phyloP scores from a whole-genome alignment of 1,140 invertebrate genomes.

The Lasioglossum baleicum region DNA sequence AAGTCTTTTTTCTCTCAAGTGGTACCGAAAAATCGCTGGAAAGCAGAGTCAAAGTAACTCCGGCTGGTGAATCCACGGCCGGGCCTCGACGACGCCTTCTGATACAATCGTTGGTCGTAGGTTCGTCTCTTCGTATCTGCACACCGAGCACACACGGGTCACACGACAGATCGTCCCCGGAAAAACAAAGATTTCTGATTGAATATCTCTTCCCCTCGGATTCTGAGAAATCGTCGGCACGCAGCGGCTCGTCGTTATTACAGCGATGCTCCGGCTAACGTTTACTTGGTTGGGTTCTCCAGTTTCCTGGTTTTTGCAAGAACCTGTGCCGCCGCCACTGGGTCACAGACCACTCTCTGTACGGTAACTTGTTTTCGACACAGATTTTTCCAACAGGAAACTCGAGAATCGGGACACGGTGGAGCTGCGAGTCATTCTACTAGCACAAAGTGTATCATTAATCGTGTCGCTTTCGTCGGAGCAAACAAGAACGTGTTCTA shows the following conservation, averaged over 20 bases:
- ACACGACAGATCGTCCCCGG: slow-evolving; percentile 51
- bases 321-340: too few species aligned
- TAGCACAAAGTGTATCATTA: neutral
- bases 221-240: neutral
- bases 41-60: slow-evolving; percentile 91
- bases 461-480: too few species aligned
- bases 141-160: slow-evolving; percentile 36
- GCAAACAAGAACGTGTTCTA: too few species aligned
- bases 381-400: neutral
- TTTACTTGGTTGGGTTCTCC: neutral
- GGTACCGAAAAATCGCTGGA: slow-evolving; percentile 91
- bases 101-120: slow-evolving; percentile 81
- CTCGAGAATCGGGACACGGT: neutral
- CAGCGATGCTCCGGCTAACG: slow-evolving; percentile 34
- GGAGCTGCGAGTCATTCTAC: slow-evolving; percentile 13
- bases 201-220: slow-evolving; percentile 48
- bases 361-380: neutral
- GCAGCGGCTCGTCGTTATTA: slow-evolving; percentile 3
- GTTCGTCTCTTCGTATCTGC: slow-evolving; percentile 81
- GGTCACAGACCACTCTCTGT: too few species aligned
- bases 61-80: slow-evolving; percentile 85
- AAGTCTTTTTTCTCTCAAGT: slow-evolving; percentile 58
- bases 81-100: slow-evolving; percentile 73
- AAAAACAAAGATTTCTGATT: slow-evolving; percentile 67
- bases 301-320: neutral